phyloP scores from a whole-genome alignment of 2,888 invertebrate genomes.

The Pomacea canaliculata region DNA sequence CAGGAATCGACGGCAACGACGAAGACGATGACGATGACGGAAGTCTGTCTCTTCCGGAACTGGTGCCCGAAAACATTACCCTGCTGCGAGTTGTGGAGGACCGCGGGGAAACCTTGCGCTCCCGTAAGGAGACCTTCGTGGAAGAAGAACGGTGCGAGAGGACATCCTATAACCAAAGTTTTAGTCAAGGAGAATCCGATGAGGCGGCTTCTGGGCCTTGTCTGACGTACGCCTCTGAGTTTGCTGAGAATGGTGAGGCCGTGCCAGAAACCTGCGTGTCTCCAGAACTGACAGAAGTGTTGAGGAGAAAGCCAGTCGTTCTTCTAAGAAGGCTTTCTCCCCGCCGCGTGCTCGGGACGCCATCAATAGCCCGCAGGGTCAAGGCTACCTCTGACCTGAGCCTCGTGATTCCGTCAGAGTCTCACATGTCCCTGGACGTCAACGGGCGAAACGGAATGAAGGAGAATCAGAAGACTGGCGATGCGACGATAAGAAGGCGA shows the following conservation, averaged over 20 bases:
- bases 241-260: too few relatives aligned
- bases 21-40: not conserved
- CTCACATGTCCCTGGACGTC: too few relatives aligned
- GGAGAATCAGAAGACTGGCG: not conserved
- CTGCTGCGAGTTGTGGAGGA: not conserved
- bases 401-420: too few relatives aligned
- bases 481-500: not conserved
- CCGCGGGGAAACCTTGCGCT: not conserved
- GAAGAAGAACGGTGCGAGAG: not conserved
- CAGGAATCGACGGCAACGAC: not conserved
- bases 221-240: too few relatives aligned
- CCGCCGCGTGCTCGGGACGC: not conserved
- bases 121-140: too few relatives aligned
- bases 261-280: not conserved
- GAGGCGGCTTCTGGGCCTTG: not conserved
- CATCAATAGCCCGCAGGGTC: too few relatives aligned
- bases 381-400: too few relatives aligned
- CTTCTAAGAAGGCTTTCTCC: conserved; percentile 4
- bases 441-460: not conserved
- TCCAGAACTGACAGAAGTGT: not conserved
- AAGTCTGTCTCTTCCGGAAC: conserved; percentile 3
- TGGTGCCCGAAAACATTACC: not conserved
- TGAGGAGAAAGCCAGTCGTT: conserved; percentile 16
- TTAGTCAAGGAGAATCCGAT: not conserved
- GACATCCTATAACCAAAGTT: not conserved